Evolutionary conservation across 2,113 vertebrate species (phyloP).

Genomic region (Rhabdomys dilectus): DNA sequence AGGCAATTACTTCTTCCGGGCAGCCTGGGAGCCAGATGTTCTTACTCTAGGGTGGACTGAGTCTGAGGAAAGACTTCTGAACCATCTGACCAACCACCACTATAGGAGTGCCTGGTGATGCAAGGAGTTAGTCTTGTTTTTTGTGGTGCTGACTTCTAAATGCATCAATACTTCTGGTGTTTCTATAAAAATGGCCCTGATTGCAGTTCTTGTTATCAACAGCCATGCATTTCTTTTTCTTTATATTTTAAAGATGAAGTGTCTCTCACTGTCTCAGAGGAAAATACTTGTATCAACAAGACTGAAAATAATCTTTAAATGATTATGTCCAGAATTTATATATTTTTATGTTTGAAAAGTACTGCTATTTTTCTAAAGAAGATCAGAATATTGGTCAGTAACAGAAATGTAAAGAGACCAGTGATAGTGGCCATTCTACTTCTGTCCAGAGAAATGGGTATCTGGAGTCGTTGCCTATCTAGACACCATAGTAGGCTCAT

Average conservation of each 20-base stretch:
- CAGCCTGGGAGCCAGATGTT: background rate
- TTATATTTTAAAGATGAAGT: slow-evolving; percentile 30
- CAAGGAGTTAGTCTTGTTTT: background rate
- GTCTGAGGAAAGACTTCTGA: background rate
- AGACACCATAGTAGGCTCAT: background rate
- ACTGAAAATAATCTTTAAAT: background rate
- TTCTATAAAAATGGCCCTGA: background rate
- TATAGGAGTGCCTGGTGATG: background rate
- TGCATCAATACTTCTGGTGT: background rate
- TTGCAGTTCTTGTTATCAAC: background rate
- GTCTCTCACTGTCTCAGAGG: background rate
- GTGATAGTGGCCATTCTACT: background rate
- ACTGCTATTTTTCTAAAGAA: background rate
- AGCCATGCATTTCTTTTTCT: background rate
- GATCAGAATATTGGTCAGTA: background rate
- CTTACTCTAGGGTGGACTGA: background rate
- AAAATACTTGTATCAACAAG: background rate
- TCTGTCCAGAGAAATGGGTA: background rate
- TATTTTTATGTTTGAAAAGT: slow-evolving; percentile 1
- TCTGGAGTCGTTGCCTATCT: background rate
- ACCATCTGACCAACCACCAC: background rate
- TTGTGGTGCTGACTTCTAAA: background rate
- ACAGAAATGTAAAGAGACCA: background rate
- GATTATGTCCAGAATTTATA: background rate
- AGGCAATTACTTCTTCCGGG: background rate